Conservation (phyloP, 2,888 invertebrate species). For the Papilio demoleus region DNA sequence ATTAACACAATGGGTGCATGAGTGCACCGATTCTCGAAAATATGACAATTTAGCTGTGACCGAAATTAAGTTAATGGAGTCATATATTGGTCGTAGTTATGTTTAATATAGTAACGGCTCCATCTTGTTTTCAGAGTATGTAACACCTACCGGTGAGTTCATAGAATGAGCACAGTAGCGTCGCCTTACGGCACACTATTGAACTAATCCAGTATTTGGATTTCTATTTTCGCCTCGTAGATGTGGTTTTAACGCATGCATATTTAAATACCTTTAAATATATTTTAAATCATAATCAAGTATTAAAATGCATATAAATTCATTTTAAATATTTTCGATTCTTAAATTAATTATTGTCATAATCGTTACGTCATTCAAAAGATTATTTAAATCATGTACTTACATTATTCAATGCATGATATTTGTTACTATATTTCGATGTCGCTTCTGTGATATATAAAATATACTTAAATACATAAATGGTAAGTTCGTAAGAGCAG, state of each 20-base stretch:
- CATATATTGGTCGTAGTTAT: constrained; percentile 73
- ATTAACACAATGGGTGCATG: constrained; percentile 45
- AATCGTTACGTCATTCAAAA: constrained; percentile 2
- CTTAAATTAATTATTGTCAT: neutral
- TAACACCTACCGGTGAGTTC: constrained; percentile 83
- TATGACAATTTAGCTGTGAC: constrained; percentile 47
- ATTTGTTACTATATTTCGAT: constrained; percentile 33
- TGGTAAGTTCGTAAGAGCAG: constrained; percentile 2
- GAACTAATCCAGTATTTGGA: constrained; percentile 33
- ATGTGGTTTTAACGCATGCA: constrained; percentile 51
- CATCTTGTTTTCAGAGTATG: constrained; percentile 83
- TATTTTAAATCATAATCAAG: constrained; percentile 20
- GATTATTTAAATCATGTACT: neutral
- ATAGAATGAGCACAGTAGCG: constrained; percentile 73
- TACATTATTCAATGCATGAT: constrained; percentile 19
- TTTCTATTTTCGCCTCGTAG: constrained; percentile 49
- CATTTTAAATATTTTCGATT: neutral
- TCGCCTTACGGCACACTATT: constrained; percentile 48
- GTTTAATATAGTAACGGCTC: constrained; percentile 78
- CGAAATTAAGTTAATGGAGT: constrained; percentile 78
- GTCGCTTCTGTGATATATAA: constrained; percentile 27
- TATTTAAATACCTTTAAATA: neutral
- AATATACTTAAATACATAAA: constrained; percentile 9
- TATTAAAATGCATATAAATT: neutral
- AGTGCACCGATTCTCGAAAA: constrained; percentile 39